phyloP scores from a whole-genome alignment of 2,113 vertebrate species.

The Dasyornis broadbenti region DNA sequence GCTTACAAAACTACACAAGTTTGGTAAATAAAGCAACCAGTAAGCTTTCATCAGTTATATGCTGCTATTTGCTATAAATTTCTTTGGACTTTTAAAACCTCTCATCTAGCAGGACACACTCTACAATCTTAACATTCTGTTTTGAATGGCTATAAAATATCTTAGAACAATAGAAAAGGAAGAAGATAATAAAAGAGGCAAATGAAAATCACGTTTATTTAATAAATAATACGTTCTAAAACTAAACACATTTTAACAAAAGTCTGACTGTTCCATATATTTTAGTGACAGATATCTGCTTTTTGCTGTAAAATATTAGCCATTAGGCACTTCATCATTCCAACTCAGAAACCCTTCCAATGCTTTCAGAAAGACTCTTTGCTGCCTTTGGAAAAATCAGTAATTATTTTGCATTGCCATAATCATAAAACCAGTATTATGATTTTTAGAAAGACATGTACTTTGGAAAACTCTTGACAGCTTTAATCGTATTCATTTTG shows the following conservation, averaged over 20 bases:
- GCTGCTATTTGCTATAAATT: neutral
- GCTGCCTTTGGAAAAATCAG: neutral
- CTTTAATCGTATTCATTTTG: conserved; percentile 13
- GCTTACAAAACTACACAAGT: neutral
- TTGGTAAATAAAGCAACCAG: neutral
- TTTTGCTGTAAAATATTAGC: neutral
- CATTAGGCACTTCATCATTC: neutral
- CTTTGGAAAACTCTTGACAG: neutral
- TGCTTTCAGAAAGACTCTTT: neutral
- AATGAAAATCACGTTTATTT: conserved; percentile 14
- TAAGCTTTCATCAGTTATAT: neutral
- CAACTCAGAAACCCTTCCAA: neutral
- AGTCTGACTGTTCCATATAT: neutral
- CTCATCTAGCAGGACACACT: neutral
- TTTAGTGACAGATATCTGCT: neutral
- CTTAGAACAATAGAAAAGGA: neutral
- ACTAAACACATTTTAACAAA: neutral
- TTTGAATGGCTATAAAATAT: neutral
- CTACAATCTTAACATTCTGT: neutral
- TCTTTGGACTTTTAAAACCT: neutral
- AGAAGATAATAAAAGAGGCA: neutral
- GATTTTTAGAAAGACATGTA: neutral
- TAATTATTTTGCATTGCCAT: conserved; percentile 1
- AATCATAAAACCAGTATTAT: neutral
- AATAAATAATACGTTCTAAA: conserved; percentile 21